Percentiles rank a stretch among this genome's conserved stretches.
Evolutionary conservation across 1,140 invertebrate species (phyloP).

Genomic region (Papilio polyxenes): DNA sequence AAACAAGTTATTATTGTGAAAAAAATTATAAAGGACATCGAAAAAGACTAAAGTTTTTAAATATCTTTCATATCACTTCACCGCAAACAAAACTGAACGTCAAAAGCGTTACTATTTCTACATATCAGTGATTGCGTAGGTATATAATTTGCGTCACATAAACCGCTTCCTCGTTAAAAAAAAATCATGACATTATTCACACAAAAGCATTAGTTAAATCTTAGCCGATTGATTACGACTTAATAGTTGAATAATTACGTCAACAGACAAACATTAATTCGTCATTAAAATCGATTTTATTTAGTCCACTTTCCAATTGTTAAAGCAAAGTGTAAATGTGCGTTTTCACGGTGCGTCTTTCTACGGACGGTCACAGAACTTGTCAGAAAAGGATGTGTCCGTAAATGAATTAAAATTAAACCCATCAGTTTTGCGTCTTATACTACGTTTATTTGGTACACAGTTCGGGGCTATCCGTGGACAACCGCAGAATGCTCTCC

Average conservation of each 20-base stretch:
- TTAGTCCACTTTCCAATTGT: background rate
- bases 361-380: no score
- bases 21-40: background rate
- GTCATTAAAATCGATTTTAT: slow-evolving; percentile 21
- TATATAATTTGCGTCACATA: background rate
- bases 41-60: no score
- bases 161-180: background rate
- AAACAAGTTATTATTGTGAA: background rate
- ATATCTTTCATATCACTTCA: no score
- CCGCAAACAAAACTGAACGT: background rate
- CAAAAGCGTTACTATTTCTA: background rate
- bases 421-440: no score
- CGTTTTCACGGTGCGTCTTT: no score
- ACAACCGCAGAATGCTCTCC: background rate
- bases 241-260: background rate
- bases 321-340: background rate
- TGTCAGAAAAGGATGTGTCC: no score
- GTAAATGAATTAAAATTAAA: no score
- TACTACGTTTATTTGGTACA: no score
- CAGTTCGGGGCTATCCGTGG: no score
- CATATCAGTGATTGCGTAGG: background rate
- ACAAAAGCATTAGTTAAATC: slow-evolving; percentile 1
- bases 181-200: background rate
- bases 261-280: slow-evolving; percentile 17
- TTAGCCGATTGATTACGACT: background rate